Evolutionary conservation across 1,140 invertebrate genomes (phyloP), one percentile per base, ranked within the genome.

Genomic region (Schlechtendalia chinensis): DNA sequence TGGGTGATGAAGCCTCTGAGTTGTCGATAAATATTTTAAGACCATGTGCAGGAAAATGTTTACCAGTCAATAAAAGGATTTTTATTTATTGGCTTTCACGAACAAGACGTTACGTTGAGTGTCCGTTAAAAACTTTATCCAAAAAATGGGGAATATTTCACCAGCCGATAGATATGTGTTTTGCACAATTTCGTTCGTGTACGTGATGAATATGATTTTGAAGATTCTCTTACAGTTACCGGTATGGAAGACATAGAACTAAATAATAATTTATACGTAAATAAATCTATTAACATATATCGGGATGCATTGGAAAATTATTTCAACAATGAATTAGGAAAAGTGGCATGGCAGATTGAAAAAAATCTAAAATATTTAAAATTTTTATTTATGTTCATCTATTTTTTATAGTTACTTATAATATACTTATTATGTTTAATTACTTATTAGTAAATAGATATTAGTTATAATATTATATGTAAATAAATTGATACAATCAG

Each of bases 1-100:
- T 82, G 6, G 86, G 84, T 24, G 87, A 88, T 84, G 86, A 87
- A 81, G 85, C 84, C 11, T 88, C 87, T 82, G 83, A 83, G 8
- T 75, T 88, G 32, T 83, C 82, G 53, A 71, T 83, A 61, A 83
- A 83, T 59, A 82, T 85, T 81, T 83, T 86, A 84, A 82, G 84
- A 63, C 86, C 85, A 47, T 83, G 63, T 22, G 61, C 27, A 22
- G 82, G 83, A 8, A 81, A 29, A 22, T 8, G 74, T 56, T 75
- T 82, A 45, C 39, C 65, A 32, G 0, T 39, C 17, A 22, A 82
- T 50, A 82, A 86, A 81, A 83, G 82, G 81, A 83, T 85, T 16
- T 87, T 85, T 82, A 87, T 87, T 81, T 87, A 86, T 82, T 32
- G 83, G n/a, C 81, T 83, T 16, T 53, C 61, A 65, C 29, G 84